Conservation (phyloP, 2,797 vertebrate species). For the Chaetodon trifasciatus region DNA sequence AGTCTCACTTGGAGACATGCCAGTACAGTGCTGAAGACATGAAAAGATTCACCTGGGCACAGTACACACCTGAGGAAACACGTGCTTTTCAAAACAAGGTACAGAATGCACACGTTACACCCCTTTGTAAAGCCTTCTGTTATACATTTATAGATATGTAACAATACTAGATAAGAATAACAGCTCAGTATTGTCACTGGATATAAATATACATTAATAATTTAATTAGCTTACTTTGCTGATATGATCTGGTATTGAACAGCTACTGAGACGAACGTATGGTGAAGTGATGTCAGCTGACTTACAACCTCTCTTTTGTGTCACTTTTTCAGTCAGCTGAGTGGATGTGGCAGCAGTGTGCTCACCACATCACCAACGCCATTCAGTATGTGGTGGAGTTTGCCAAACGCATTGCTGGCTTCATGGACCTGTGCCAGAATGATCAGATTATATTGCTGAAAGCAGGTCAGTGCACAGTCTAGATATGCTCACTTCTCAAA, state of each 20-base stretch:
- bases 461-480: slow-evolving; percentile 88
- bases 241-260: neutral
- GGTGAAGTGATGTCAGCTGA: neutral
- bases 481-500: slow-evolving; percentile 18
- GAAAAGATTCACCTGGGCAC: slow-evolving; percentile 89
- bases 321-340: slow-evolving; percentile 87
- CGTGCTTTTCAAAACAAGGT: slow-evolving; percentile 91
- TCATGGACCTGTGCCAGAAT: slow-evolving; percentile 96
- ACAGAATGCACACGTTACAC: neutral
- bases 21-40: slow-evolving; percentile 93
- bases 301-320: slow-evolving; percentile 7
- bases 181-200: neutral
- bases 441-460: slow-evolving; percentile 96
- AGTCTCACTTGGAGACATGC: slow-evolving; percentile 93
- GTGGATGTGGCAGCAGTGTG: slow-evolving; percentile 95
- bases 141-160: neutral
- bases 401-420: slow-evolving; percentile 93
- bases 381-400: slow-evolving; percentile 97
- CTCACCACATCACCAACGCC: slow-evolving; percentile 92
- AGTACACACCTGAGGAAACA: slow-evolving; percentile 91
- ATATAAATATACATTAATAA: neutral
- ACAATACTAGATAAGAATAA: neutral
- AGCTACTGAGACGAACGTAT: neutral
- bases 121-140: neutral
- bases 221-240: neutral